Evolutionary conservation across 2,888 invertebrate genomes (phyloP).

Genomic region (Laspeyria flexula): DNA sequence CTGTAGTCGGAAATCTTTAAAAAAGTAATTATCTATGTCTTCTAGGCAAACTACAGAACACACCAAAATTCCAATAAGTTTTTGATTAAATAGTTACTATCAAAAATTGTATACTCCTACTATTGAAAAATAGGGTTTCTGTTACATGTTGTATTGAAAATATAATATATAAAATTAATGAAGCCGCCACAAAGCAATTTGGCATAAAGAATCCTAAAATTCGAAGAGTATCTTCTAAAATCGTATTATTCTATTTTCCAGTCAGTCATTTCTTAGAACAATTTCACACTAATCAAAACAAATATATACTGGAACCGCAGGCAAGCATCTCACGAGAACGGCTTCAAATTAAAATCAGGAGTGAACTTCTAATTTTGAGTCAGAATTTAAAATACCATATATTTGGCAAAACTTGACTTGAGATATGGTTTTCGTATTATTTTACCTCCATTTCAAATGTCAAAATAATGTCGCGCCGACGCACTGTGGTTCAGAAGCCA

Average conservation of each 20-base stretch:
- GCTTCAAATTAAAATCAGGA: slow-evolving; percentile 24
- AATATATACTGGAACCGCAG: slow-evolving; percentile 24
- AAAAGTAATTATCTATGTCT: too few species aligned
- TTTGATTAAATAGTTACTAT: too few species aligned
- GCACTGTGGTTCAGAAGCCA: too few species aligned
- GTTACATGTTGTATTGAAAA: too few species aligned
- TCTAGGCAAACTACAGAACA: too few species aligned
- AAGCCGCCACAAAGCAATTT: too few species aligned
- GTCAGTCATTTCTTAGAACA: slow-evolving; percentile 20
- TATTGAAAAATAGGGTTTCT: too few species aligned
- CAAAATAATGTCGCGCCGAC: slow-evolving; percentile 43
- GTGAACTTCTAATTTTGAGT: slow-evolving; percentile 19
- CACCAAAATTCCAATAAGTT: too few species aligned
- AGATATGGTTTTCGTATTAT: slow-evolving; percentile 20
- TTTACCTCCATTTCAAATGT: slow-evolving; percentile 28
- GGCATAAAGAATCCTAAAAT: too few species aligned
- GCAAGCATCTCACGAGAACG: slow-evolving; percentile 19
- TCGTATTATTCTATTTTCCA: slow-evolving; percentile 25
- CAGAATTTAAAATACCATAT: slow-evolving; percentile 16
- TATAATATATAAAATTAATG: too few species aligned
- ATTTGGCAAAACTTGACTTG: slow-evolving; percentile 13
- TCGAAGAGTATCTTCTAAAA: neutral
- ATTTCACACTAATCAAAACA: slow-evolving; percentile 26
- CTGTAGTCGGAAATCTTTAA: too few species aligned
- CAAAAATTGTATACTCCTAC: too few species aligned